phyloP scores from a whole-genome alignment of 2,888 invertebrate genomes.

The Hoplodrina ambigua region DNA sequence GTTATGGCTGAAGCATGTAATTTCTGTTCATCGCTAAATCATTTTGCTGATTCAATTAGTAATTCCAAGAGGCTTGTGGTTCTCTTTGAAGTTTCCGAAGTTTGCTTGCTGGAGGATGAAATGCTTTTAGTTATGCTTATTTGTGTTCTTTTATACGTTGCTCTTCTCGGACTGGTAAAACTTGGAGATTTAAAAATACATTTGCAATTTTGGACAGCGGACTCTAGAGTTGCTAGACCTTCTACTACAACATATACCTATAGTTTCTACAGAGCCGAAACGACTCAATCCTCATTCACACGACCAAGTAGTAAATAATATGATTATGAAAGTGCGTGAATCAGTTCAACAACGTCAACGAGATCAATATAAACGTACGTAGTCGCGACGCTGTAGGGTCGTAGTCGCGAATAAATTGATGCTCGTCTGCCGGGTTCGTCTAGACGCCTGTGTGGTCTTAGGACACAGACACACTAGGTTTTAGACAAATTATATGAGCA shows the following conservation, averaged over 20 bases:
- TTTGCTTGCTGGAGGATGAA: not conserved
- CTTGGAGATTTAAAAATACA: not conserved
- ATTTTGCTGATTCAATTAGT: slow-evolving; percentile 25
- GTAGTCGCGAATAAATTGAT: slow-evolving; percentile 68
- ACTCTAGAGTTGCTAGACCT: not conserved
- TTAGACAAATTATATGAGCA: not conserved
- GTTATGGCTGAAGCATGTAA: slow-evolving; percentile 13
- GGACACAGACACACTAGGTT: slow-evolving; percentile 46
- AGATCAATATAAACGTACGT: slow-evolving; percentile 69
- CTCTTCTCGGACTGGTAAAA: not conserved
- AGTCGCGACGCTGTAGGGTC: slow-evolving; percentile 62
- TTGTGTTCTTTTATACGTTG: not conserved
- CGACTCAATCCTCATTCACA: slow-evolving; percentile 24
- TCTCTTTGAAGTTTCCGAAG: slow-evolving; percentile 4
- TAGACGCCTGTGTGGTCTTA: slow-evolving; percentile 61
- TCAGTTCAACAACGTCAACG: slow-evolving; percentile 52
- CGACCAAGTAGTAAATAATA: slow-evolving; percentile 37
- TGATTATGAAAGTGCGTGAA: slow-evolving; percentile 39
- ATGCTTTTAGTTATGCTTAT: not conserved
- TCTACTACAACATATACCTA: not conserved
- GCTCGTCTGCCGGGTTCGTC: slow-evolving; percentile 55
- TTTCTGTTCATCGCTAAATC: slow-evolving; percentile 29
- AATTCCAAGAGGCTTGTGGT: not conserved
- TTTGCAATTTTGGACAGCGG: not conserved
- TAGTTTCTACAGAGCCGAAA: not conserved